Evolutionary conservation across 2,113 vertebrate species (phyloP).

Genomic region (Delphinapterus leucas): DNA sequence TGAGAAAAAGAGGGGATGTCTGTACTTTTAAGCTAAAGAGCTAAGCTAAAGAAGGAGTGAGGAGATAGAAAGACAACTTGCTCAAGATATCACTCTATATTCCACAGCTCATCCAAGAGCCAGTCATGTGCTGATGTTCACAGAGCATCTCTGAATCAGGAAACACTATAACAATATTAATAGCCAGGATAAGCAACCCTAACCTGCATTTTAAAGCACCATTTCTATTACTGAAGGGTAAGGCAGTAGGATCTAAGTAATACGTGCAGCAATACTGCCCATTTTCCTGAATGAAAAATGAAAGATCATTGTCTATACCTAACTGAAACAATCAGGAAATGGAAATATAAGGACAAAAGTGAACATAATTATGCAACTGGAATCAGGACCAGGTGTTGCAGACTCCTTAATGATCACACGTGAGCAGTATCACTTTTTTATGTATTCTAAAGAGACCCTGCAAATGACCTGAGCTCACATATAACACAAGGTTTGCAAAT

Average conservation of each 20-base stretch:
- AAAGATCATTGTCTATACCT: background rate
- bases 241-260: background rate
- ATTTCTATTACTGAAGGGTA: background rate
- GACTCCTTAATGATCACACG: background rate
- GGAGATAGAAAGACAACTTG: background rate
- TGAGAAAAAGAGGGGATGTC: background rate
- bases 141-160: background rate
- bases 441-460: constrained; percentile 10
- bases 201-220: background rate
- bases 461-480: background rate
- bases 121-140: background rate
- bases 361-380: background rate
- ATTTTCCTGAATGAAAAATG: constrained; percentile 37
- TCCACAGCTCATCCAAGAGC: background rate
- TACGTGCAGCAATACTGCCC: background rate
- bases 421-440: background rate
- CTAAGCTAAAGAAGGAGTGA: background rate
- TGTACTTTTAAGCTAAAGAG: background rate
- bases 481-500: background rate
- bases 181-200: background rate
- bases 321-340: constrained; percentile 15
- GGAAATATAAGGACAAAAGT: constrained; percentile 5
- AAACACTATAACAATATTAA: background rate
- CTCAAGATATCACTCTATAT: background rate
- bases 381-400: background rate